phyloP scores from a whole-genome alignment of 1,140 invertebrate genomes.

The Drosophila malerkotliana region DNA sequence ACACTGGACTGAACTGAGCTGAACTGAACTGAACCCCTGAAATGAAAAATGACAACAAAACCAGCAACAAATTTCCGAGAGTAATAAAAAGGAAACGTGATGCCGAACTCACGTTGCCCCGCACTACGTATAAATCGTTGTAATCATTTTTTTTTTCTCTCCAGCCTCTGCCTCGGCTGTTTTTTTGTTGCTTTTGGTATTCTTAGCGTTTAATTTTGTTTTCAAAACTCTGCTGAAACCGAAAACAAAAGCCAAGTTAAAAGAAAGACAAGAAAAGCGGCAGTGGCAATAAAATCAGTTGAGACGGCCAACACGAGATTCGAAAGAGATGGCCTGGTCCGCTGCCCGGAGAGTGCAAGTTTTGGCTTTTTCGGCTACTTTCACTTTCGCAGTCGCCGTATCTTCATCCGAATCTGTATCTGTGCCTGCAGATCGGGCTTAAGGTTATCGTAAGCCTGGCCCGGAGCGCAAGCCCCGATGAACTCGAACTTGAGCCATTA shows the following conservation, averaged over 20 bases:
- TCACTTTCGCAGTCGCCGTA: conserved; percentile 58
- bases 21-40: conserved; percentile 13
- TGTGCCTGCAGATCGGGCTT: conserved; percentile 40
- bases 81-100: conserved; percentile 80
- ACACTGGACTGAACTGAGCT: no score
- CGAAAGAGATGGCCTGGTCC: conserved; percentile 7
- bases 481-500: conserved; percentile 48
- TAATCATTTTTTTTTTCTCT: conserved; percentile 56
- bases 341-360: conserved; percentile 24
- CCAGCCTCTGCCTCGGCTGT: neutral
- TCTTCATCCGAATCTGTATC: conserved; percentile 28
- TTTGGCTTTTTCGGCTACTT: conserved; percentile 53
- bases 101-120: conserved; percentile 69
- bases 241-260: conserved; percentile 43
- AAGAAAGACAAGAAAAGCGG: conserved; percentile 40
- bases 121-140: conserved; percentile 68
- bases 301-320: conserved; percentile 23
- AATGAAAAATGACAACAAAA: conserved; percentile 64
- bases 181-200: conserved; percentile 22
- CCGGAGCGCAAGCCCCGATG: conserved; percentile 25
- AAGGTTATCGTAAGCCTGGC: conserved; percentile 37
- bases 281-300: conserved; percentile 70
- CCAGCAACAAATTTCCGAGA: conserved; percentile 52
- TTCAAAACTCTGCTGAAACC: conserved; percentile 53
- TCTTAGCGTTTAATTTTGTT: conserved; percentile 68